These are phyloP conservation scores for Pherbina coryleti DNA, from an alignment of 2,888 invertebrate species.

Conservation along the genomic window DNA sequence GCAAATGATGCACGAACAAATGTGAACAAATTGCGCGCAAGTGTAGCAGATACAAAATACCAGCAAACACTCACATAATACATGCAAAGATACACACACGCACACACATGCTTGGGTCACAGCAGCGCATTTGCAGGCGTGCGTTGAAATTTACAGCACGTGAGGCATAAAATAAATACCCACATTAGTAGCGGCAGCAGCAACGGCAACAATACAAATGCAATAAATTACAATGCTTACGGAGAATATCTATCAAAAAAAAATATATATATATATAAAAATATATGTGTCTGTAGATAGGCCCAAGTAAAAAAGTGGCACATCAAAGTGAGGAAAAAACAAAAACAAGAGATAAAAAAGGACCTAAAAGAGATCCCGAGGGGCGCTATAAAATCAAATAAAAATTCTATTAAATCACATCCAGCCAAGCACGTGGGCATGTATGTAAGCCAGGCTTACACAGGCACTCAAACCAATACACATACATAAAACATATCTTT, in stretches of 20 bases:
- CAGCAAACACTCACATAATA: too few relatives aligned
- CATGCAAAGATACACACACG: background rate
- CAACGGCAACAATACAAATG: background rate
- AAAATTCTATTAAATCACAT: background rate
- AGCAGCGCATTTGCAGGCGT: background rate
- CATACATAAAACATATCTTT: background rate
- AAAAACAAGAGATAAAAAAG: background rate
- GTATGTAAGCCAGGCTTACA: background rate
- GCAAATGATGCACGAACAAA: conserved; percentile 2
- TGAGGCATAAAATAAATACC: background rate
- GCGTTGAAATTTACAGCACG: conserved; percentile 5
- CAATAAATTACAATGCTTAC: background rate
- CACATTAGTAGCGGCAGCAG: background rate
- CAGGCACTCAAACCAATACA: background rate
- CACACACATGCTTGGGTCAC: background rate
- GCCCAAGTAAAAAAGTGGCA: too few relatives aligned
- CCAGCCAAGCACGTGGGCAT: background rate
- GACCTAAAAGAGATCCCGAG: background rate
- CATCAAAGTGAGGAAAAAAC: background rate
- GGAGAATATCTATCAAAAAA: background rate
- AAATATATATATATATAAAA: background rate
- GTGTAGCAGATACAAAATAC: background rate
- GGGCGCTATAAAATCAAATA: conserved; percentile 6
- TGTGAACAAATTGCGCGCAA: conserved; percentile 7
- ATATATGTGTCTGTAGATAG: too few relatives aligned